Evolutionary conservation across 2,113 vertebrate genomes (phyloP).

Genomic region (Lonchura striata): DNA sequence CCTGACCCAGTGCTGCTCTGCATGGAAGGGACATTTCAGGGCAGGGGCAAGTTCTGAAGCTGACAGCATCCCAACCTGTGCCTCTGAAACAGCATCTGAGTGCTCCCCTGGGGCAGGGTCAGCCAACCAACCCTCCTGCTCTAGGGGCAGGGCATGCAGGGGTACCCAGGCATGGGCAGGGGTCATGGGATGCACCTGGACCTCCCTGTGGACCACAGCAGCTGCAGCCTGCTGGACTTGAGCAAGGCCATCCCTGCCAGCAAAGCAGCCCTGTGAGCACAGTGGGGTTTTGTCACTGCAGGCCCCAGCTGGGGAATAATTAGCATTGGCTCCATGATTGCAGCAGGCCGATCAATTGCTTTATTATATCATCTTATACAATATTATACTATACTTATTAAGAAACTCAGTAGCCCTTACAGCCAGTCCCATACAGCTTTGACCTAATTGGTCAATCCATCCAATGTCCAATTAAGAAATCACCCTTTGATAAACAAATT

Average conservation of each 20-base stretch:
- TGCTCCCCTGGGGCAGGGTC: background rate
- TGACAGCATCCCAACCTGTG: background rate
- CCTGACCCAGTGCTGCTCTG: background rate
- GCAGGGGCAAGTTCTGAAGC: background rate
- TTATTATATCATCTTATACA: no score
- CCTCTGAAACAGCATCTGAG: background rate
- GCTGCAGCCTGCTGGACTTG: background rate
- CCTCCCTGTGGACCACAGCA: background rate
- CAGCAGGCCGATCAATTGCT: no score
- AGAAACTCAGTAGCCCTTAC: no score
- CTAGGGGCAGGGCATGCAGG: background rate
- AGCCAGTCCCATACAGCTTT: no score
- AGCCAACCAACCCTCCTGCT: background rate
- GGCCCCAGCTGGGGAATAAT: no score
- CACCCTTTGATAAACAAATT: no score
- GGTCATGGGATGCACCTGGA: background rate
- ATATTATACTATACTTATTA: no score
- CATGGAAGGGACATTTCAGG: background rate
- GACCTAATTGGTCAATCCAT: no score
- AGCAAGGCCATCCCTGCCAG: background rate
- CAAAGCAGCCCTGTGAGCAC: fast-evolving
- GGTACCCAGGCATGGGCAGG: background rate
- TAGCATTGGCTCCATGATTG: no score
- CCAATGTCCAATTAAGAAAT: no score
- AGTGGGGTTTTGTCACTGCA: fast-evolving